These are phyloP conservation scores for Dendrocopos noguchii DNA, from an alignment of 2,113 vertebrate species.

Conservation along the genomic window DNA sequence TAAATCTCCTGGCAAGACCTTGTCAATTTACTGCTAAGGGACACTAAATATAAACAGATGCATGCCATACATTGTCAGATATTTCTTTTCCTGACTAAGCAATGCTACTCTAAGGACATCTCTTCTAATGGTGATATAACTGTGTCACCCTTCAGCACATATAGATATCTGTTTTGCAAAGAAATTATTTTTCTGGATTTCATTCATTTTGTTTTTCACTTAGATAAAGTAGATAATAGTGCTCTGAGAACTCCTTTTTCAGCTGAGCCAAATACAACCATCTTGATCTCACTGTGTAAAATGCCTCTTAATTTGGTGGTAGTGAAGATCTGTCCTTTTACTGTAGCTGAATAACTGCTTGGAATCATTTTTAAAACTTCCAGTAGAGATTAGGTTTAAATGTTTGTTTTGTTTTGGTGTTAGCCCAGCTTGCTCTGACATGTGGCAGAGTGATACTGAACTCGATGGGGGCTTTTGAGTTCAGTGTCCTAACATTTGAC, in stretches of 20 bases:
- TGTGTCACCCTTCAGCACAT: not conserved
- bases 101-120: not conserved
- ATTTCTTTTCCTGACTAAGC: not conserved
- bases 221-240: not conserved
- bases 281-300: not conserved
- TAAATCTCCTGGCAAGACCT: not conserved
- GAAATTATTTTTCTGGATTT: not conserved
- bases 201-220: not conserved
- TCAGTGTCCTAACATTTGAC: slow-evolving; percentile 1
- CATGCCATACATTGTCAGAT: not conserved
- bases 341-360: not conserved
- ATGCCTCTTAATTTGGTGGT: not conserved
- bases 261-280: not conserved
- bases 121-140: slow-evolving; percentile 9
- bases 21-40: not conserved
- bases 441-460: not conserved
- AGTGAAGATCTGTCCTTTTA: not conserved
- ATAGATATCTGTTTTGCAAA: not conserved
- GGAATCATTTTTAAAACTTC: slow-evolving; percentile 8
- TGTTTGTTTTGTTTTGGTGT: not conserved
- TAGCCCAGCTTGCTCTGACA: not conserved
- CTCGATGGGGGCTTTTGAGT: not conserved
- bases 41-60: not conserved
- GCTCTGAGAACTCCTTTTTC: not conserved
- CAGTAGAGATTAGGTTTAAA: not conserved